phyloP scores from a whole-genome alignment of 2,797 vertebrate species.

The Acestrorhynchus altus region DNA sequence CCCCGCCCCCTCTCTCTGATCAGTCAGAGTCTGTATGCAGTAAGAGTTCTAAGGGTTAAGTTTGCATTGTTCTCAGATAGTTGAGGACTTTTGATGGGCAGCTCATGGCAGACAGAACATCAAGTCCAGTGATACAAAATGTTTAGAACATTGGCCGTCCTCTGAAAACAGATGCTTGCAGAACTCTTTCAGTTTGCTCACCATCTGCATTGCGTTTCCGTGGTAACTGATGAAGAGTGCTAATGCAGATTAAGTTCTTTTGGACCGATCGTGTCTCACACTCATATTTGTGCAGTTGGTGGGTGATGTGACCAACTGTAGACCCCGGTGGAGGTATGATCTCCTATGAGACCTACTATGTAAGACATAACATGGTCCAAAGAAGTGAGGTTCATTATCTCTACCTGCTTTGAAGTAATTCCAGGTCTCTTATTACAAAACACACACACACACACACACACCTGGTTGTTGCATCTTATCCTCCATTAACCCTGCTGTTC shows the following conservation, averaged over 20 bases:
- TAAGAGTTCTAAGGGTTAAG: too few species aligned
- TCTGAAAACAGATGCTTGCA: conserved; percentile 41
- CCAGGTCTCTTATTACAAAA: not conserved
- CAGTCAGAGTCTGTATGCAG: too few species aligned
- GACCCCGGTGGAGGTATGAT: too few species aligned
- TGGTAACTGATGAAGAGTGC: conserved; percentile 33
- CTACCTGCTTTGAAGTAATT: too few species aligned
- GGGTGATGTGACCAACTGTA: too few species aligned
- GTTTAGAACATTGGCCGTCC: conserved; percentile 21
- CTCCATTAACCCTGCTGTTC: conserved; percentile 32
- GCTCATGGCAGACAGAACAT: not conserved
- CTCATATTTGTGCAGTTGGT: too few species aligned
- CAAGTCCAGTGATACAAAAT: not conserved
- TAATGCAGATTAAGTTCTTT: not conserved
- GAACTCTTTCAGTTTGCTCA: conserved; percentile 34
- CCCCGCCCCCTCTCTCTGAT: too few species aligned
- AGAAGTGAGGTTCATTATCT: not conserved
- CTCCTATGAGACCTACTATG: too few species aligned
- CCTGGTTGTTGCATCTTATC: conserved; percentile 18
- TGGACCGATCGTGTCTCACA: not conserved
- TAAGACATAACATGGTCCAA: not conserved
- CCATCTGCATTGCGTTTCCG: conserved; percentile 42
- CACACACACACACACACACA: not conserved
- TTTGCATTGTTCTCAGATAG: not conserved
- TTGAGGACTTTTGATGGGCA: not conserved